These are phyloP conservation scores for Speoplatyrhinus poulsoni DNA, from an alignment of 2,113 vertebrate species.

Conservation along the genomic window DNA sequence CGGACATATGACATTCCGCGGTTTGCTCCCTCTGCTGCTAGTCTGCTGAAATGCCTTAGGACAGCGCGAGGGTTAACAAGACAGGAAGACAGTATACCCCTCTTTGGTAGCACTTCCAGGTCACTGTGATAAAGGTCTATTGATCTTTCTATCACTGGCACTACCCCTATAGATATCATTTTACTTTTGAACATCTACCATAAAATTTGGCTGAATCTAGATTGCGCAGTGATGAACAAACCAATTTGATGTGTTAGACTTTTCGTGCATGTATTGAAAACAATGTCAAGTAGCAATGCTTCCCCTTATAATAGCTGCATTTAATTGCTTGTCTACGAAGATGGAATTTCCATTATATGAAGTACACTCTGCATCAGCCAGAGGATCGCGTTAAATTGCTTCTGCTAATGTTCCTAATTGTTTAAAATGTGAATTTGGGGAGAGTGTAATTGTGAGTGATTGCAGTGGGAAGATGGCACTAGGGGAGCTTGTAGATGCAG, in stretches of 20 bases:
- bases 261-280: too few species aligned
- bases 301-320: too few species aligned
- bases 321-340: conserved; percentile 22
- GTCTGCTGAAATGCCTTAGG: too few species aligned
- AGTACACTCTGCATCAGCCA: conserved; percentile 18
- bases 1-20: too few species aligned
- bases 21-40: too few species aligned
- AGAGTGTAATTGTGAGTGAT: conserved; percentile 50
- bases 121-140: background rate
- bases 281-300: too few species aligned
- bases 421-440: conserved; percentile 46
- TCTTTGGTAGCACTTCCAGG: too few species aligned
- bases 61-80: too few species aligned
- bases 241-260: conserved; percentile 10
- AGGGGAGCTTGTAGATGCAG: conserved; percentile 1
- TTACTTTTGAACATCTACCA: conserved; percentile 21
- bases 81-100: too few species aligned
- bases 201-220: conserved; percentile 10
- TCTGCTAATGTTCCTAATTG: conserved; percentile 47
- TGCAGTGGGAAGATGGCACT: conserved; percentile 16
- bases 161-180: conserved; percentile 23
- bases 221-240: conserved; percentile 18
- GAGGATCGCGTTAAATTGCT: conserved; percentile 48
- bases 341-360: conserved; percentile 3
- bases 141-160: background rate